Percentiles rank a stretch among this genome's conserved stretches.
Evolutionary conservation across 2,797 vertebrate genomes (phyloP).

Genomic region (Gymnopithys bicolor): DNA sequence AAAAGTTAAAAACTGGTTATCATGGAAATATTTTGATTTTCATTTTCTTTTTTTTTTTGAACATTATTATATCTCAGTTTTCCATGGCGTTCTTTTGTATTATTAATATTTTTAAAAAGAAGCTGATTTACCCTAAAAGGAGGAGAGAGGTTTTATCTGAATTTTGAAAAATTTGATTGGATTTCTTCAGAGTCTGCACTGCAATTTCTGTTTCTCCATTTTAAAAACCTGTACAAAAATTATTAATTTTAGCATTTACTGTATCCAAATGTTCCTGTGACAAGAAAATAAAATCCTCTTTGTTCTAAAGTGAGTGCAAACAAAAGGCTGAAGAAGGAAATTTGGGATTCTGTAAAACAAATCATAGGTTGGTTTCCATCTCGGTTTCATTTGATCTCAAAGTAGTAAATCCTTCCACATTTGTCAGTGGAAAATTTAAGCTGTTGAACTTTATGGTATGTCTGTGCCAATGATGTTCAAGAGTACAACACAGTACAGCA

Average conservation of each 20-base stretch:
- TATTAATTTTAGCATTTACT: not conserved
- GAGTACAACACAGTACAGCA: not conserved
- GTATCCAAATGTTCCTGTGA: not conserved
- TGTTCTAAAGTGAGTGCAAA: not conserved
- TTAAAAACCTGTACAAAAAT: not conserved
- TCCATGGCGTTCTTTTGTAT: rapidly evolving
- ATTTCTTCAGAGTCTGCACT: not conserved
- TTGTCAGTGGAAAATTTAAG: not conserved
- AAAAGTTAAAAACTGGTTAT: not conserved
- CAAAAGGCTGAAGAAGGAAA: not conserved
- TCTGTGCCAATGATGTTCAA: not conserved
- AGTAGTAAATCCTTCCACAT: not conserved
- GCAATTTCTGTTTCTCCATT: not conserved
- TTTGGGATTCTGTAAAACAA: not conserved
- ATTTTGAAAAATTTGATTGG: not conserved
- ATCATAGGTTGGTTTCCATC: not conserved
- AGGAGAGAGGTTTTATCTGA: not conserved
- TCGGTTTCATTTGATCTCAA: not conserved
- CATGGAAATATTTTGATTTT: not conserved
- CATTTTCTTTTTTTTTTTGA: not conserved
- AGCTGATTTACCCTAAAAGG: not conserved
- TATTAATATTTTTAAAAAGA: not conserved
- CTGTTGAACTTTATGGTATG: not conserved
- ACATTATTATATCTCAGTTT: not conserved
- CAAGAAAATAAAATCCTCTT: not conserved